phyloP scores from a whole-genome alignment of 2,797 vertebrate species.

The Poliocrania exsul region DNA sequence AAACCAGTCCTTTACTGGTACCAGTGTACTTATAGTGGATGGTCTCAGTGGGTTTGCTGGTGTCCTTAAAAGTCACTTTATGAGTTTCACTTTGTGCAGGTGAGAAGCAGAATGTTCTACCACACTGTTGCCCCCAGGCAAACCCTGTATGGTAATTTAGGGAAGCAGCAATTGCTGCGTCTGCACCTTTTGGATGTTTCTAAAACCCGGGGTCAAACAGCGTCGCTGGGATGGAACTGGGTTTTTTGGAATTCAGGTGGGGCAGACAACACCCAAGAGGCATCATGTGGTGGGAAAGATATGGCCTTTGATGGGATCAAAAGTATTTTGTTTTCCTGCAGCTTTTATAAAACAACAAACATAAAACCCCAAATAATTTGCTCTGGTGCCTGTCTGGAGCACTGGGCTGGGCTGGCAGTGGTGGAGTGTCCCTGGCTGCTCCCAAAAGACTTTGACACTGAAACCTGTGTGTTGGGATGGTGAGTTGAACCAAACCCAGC shows the following conservation, averaged over 20 bases:
- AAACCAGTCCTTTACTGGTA: not conserved
- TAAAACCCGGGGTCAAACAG: not conserved
- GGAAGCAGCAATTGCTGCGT: fast-evolving
- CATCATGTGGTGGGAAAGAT: not conserved
- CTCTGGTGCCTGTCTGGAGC: not conserved
- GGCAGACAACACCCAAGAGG: not conserved
- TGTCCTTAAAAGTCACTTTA: not conserved
- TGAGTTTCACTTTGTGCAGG: fast-evolving
- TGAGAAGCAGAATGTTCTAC: not conserved
- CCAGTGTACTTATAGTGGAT: fast-evolving
- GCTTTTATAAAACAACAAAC: not conserved
- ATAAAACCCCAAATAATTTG: not conserved
- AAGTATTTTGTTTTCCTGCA: not conserved
- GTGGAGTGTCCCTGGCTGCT: not conserved
- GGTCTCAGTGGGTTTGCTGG: not conserved
- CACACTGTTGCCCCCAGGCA: not conserved
- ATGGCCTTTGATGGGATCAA: not conserved
- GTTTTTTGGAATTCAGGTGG: not conserved
- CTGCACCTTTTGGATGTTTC: not conserved
- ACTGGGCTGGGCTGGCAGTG: not conserved
- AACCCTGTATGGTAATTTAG: fast-evolving
- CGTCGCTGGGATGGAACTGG: not conserved
- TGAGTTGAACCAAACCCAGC: not conserved
- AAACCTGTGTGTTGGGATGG: not conserved
- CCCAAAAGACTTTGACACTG: not conserved